Conservation (phyloP, 1,140 invertebrate species). For the Temnothorax longispinosus region DNA sequence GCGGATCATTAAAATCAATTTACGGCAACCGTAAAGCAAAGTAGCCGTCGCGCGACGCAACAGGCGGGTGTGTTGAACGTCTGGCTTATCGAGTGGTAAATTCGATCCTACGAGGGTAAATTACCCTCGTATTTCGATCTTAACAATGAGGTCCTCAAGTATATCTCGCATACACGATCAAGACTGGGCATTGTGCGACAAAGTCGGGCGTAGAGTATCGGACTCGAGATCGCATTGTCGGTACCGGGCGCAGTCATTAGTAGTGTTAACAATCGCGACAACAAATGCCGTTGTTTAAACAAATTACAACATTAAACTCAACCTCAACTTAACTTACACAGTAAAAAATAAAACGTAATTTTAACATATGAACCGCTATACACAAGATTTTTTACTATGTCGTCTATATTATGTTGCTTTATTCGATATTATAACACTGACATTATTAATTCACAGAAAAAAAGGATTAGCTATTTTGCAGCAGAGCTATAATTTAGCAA, state of each 20-base stretch:
- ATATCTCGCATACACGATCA: constrained; percentile 38
- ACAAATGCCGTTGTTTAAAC: neutral
- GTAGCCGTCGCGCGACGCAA: constrained; percentile 27
- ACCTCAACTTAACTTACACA: neutral
- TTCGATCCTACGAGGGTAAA: neutral
- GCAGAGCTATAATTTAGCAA: too few species aligned
- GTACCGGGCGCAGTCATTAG: neutral
- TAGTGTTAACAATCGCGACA: constrained; percentile 56
- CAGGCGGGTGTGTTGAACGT: constrained; percentile 21
- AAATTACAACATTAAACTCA: neutral
- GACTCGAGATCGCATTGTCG: constrained; percentile 55
- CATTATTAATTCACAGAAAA: neutral
- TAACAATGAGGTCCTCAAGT: constrained; percentile 17
- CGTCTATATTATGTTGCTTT: neutral
- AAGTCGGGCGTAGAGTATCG: constrained; percentile 30
- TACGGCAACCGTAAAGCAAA: constrained; percentile 36
- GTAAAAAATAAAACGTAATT: too few species aligned
- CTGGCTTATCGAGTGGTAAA: constrained; percentile 31
- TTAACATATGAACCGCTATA: too few species aligned
- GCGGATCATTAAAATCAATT: constrained; percentile 52
- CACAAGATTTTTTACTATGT: neutral
- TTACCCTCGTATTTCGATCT: constrained; percentile 11
- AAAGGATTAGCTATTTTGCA: too few species aligned
- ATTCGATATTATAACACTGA: neutral
- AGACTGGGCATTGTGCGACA: constrained; percentile 14